A percentile compares a stretch with the other conserved stretches of the same genome.
Conservation (phyloP, 2,797 vertebrate genomes). For the Lithobates pipiens region DNA sequence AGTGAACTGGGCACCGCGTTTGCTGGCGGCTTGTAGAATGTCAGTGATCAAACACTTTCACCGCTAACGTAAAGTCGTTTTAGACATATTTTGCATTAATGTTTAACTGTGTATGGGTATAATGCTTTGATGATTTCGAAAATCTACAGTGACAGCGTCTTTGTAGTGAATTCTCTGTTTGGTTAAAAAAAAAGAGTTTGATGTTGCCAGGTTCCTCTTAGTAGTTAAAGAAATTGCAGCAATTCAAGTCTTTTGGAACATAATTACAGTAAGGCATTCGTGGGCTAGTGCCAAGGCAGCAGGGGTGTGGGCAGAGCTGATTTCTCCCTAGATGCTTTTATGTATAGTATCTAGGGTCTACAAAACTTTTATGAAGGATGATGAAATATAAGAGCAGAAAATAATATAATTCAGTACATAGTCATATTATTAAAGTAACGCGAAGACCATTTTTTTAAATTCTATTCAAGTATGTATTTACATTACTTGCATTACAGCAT, state of each 20-base stretch:
- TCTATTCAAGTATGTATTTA: no score
- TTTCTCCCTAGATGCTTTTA: neutral
- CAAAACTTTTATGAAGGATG: no score
- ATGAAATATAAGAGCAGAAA: no score
- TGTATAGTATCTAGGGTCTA: no score
- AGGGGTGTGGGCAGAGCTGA: neutral
- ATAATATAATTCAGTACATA: no score
- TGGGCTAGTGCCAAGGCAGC: neutral
- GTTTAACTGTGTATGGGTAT: conserved; percentile 27
- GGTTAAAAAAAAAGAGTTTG: neutral
- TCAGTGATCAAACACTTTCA: conserved; percentile 25
- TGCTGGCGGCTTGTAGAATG: conserved; percentile 5
- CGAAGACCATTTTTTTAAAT: no score
- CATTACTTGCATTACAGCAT: no score
- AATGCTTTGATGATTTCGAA: neutral
- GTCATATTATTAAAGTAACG: no score
- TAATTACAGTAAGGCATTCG: neutral
- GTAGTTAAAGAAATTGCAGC: neutral
- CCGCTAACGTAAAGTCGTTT: conserved; percentile 20
- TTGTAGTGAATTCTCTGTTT: neutral
- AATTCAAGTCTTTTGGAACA: neutral
- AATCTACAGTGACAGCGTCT: neutral
- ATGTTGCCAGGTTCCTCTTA: neutral
- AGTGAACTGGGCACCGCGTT: neutral
- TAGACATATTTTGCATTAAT: conserved; percentile 37